phyloP scores from a whole-genome alignment of 2,113 vertebrate genomes.

The Malurus melanocephalus region DNA sequence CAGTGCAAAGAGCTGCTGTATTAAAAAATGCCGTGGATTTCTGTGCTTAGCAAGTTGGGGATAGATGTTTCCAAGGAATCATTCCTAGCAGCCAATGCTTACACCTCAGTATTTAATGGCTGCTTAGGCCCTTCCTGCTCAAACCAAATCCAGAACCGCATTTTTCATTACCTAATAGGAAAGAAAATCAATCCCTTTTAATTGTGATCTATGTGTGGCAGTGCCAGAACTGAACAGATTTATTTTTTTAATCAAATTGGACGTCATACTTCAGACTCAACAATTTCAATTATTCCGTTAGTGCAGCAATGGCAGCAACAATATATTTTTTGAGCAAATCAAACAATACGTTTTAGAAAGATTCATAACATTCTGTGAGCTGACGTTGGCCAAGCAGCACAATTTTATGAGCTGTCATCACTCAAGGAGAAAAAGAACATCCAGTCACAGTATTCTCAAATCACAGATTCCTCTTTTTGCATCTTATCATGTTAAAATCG shows the following conservation, averaged over 20 bases:
- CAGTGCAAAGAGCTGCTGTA: not conserved
- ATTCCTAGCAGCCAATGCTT: not conserved
- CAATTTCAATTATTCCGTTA: not conserved
- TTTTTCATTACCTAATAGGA: not conserved
- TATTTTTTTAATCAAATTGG: not conserved
- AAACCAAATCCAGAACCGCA: not conserved
- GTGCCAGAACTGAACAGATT: not conserved
- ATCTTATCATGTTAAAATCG: not conserved
- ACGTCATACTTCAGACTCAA: not conserved
- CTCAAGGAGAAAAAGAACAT: not conserved
- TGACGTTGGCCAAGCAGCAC: not conserved
- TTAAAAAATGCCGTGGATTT: not conserved
- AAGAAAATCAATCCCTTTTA: not conserved
- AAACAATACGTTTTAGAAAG: not conserved
- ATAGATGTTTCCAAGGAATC: not conserved
- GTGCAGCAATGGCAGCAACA: not conserved
- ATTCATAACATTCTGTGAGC: not conserved
- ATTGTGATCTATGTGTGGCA: not conserved
- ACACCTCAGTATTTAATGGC: not conserved
- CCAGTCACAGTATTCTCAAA: not conserved
- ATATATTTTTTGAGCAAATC: not conserved
- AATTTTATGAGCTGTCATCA: not conserved
- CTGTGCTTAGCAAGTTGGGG: not conserved
- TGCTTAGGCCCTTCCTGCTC: not conserved
- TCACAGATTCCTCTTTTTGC: not conserved